These are phyloP conservation scores for Pelodytes ibericus DNA, from an alignment of 2,797 vertebrate species.

Conservation along the genomic window DNA sequence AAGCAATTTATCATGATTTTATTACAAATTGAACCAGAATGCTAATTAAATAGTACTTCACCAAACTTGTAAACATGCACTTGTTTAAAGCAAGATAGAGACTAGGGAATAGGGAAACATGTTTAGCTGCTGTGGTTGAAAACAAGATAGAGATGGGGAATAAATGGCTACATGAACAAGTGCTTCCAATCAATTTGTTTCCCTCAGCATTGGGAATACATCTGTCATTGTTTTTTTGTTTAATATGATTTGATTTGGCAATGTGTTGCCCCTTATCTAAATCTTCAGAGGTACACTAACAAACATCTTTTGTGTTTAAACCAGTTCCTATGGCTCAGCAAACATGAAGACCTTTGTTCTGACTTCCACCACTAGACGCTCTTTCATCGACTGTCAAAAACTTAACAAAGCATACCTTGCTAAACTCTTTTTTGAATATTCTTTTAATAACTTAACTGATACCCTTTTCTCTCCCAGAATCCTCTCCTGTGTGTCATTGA, in stretches of 20 bases:
- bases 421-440: conserved; percentile 49
- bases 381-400: conserved; percentile 50
- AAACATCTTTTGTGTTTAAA: conserved; percentile 46
- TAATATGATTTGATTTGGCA: conserved; percentile 20
- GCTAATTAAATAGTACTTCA: too few relatives aligned
- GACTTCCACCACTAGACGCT: conserved; percentile 40
- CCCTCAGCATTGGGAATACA: not conserved
- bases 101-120: too few relatives aligned
- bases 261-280: conserved; percentile 18
- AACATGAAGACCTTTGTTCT: conserved; percentile 57
- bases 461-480: conserved; percentile 76
- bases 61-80: too few relatives aligned
- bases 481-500: conserved; percentile 84
- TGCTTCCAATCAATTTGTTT: not conserved
- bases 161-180: not conserved
- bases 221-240: conserved; percentile 20
- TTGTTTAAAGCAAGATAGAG: too few relatives aligned
- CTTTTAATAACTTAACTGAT: conserved; percentile 62
- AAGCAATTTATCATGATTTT: too few relatives aligned
- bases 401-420: conserved; percentile 45
- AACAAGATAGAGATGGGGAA: not conserved
- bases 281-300: conserved; percentile 41
- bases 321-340: conserved; percentile 46
- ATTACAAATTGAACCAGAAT: too few relatives aligned
- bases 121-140: too few relatives aligned